phyloP scores from a whole-genome alignment of 2,113 vertebrate species.

The Phaethon lepturus region DNA sequence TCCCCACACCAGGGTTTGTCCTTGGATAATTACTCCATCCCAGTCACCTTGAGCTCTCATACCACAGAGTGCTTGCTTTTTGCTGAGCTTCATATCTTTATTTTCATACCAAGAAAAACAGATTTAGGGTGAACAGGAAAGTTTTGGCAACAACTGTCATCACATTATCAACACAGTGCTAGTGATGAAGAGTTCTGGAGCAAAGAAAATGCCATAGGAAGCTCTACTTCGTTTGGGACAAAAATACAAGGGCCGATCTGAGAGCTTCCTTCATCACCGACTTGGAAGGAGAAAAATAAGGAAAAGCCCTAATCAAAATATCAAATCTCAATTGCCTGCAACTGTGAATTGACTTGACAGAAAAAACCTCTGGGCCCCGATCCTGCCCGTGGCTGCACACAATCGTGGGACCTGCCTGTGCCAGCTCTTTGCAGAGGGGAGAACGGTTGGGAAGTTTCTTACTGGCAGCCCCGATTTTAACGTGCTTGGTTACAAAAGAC shows the following conservation, averaged over 20 bases:
- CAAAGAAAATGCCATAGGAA: slow-evolving; percentile 46
- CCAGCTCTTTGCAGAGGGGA: neutral
- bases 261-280: slow-evolving; percentile 30
- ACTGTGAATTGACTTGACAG: neutral
- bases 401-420: neutral
- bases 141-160: slow-evolving; percentile 76
- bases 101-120: slow-evolving; percentile 58
- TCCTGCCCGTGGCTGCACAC: neutral
- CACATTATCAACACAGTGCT: slow-evolving; percentile 65
- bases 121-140: slow-evolving; percentile 64
- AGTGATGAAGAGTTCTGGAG: slow-evolving; percentile 61
- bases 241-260: slow-evolving; percentile 5
- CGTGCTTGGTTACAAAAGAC: neutral
- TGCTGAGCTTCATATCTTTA: slow-evolving; percentile 26
- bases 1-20: neutral
- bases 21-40: slow-evolving; percentile 54
- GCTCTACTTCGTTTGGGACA: slow-evolving; percentile 8
- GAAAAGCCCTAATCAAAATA: slow-evolving; percentile 32
- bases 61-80: neutral
- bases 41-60: slow-evolving; percentile 54
- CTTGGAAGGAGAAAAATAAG: neutral
- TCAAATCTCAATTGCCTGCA: neutral
- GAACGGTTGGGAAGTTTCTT: neutral
- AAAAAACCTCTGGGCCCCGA: neutral
- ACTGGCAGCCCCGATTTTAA: neutral